Percentiles rank a stretch among this genome's conserved stretches.
Evolutionary conservation across 1,140 invertebrate genomes (phyloP).

Genomic region (Palaemon carinicauda): DNA sequence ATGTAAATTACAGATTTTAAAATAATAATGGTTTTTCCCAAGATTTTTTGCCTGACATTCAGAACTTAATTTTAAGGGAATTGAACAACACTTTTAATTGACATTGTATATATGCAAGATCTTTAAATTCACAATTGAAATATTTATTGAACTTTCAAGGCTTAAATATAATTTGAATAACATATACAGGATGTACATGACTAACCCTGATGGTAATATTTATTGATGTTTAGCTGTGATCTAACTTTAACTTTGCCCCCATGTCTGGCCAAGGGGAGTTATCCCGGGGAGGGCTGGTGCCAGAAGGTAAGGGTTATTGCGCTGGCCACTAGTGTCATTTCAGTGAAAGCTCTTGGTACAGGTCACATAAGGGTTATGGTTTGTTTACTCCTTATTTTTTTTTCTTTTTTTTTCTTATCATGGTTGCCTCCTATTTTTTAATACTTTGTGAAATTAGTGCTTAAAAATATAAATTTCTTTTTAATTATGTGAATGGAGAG

Average conservation of each 20-base stretch:
- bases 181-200: neutral
- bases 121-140: neutral
- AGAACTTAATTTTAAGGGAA: too few species aligned
- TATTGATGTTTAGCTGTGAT: conserved; percentile 15
- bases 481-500: too few species aligned
- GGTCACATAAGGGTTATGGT: neutral
- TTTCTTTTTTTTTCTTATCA: neutral
- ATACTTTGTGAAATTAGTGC: too few species aligned
- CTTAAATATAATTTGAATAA: too few species aligned
- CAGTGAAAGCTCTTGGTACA: neutral
- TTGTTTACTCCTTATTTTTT: neutral
- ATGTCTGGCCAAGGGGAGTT: conserved; percentile 54
- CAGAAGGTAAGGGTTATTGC: conserved; percentile 55
- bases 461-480: too few species aligned
- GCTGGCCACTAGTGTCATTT: neutral
- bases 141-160: too few species aligned
- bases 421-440: too few species aligned
- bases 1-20: too few species aligned
- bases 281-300: conserved; percentile 59
- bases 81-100: too few species aligned
- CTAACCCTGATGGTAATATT: neutral
- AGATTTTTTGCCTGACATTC: too few species aligned
- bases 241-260: conserved; percentile 41
- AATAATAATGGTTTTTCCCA: too few species aligned
- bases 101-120: too few species aligned